Base-by-base conservation (phyloP, 2,888 invertebrate species). In the Magallana nippona region DNA sequence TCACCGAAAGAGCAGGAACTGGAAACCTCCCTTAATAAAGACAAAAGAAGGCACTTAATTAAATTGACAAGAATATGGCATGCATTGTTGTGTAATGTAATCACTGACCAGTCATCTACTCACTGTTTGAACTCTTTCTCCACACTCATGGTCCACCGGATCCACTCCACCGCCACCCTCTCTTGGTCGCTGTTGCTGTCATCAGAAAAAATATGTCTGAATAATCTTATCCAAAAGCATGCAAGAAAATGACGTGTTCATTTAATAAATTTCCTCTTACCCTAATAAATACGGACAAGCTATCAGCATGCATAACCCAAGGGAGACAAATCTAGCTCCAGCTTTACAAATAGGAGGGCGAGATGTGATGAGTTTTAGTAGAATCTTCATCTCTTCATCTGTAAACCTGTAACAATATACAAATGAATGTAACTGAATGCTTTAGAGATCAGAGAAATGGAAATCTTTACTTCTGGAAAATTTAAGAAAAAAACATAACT, bases 231-330 rank as follows among this genome's bases (percentile, higher is more conserved):
- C 11, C 3, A 55, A 19, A 55, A 8, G 11, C n/a, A 55, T n/a
- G 13, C 10, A 22, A 22, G 2, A 77, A 17, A 27, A 19, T 15
- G 8, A 1, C 11, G 1, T 79, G 8, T 2, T 10, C 15, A 79
- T 55, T 55, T 2, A 55, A n/a, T 13, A 2, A 55, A 1, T 13
- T n/a, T 32, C n/a, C 83, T 87, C 91, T 88, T 89, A 93, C 93
- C 91, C 90, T 17, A 93, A 88, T 27, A 99, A 95, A 2, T 97
- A 97, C 0, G 98, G 98, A 93, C 98, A 98, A 0, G 98, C 98
- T 78, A 99, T 97, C 1, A 99, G 95, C 97, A 98, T 98, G 93
- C 98, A 98, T 1, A 99, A 95, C 27, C 98, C 98, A 60, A 98
- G 95, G 0, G 98, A 98, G 0, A 98, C 98, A 94, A 98, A 98